A percentile compares a stretch with the other conserved stretches of the same genome.
phyloP scores from a whole-genome alignment of 2,113 vertebrate genomes.

The Burhinus bistriatus region DNA sequence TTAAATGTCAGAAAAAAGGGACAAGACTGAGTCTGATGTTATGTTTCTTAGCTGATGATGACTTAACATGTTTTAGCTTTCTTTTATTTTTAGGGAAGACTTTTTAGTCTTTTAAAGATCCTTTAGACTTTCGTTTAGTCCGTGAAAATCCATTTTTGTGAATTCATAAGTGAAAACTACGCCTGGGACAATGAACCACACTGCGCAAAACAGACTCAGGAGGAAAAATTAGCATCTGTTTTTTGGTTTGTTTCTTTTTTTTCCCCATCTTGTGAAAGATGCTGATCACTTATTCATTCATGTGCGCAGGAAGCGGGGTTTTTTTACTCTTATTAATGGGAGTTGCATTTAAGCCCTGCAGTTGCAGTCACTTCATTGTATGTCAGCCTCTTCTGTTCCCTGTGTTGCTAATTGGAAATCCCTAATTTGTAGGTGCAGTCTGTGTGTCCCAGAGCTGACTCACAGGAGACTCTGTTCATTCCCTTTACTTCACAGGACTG shows the following conservation, averaged over 20 bases:
- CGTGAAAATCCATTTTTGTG: neutral
- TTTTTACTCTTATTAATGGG: neutral
- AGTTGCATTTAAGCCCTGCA: neutral
- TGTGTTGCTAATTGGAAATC: constrained; percentile 48
- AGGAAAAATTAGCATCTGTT: neutral
- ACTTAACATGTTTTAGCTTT: neutral
- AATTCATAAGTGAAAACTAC: neutral
- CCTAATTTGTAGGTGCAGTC: constrained; percentile 25
- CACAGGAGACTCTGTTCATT: constrained; percentile 32
- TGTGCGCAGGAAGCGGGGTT: neutral
- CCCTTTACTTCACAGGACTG: constrained; percentile 2
- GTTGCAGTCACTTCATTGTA: neutral
- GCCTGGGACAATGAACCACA: neutral
- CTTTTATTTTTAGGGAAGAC: neutral
- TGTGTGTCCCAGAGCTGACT: constrained; percentile 25
- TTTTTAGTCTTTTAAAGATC: neutral
- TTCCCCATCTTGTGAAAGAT: neutral
- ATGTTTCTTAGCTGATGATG: neutral
- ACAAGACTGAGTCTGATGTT: neutral
- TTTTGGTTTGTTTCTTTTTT: neutral
- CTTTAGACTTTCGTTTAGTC: neutral
- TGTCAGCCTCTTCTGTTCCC: neutral
- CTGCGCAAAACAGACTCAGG: neutral
- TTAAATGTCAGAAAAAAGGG: neutral
- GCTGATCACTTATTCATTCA: neutral